phyloP scores from a whole-genome alignment of 2,797 vertebrate species.

The Chaunax sp. region DNA sequence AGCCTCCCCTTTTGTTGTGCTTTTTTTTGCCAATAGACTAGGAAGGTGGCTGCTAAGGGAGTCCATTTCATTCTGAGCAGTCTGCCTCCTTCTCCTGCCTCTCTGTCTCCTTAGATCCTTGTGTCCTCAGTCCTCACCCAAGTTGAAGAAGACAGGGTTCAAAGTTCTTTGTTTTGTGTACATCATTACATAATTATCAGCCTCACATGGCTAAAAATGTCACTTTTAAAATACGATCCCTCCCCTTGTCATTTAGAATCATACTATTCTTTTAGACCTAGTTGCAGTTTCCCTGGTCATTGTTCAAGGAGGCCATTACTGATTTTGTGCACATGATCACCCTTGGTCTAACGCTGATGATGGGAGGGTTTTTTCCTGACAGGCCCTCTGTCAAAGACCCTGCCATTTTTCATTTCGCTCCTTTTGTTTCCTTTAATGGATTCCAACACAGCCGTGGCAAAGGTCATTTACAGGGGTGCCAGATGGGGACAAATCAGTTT shows the following conservation, averaged over 20 bases:
- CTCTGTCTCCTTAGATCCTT: not conserved
- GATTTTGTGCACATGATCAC: constrained; percentile 29
- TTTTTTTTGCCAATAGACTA: constrained; percentile 57
- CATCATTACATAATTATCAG: constrained; percentile 63
- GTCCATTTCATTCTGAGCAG: constrained; percentile 26
- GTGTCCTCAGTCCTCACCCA: constrained; percentile 22
- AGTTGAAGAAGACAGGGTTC: constrained; percentile 70
- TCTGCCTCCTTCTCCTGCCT: constrained; percentile 23
- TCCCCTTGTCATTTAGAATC: constrained; percentile 9
- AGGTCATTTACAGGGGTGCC: constrained; percentile 54
- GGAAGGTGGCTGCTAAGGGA: constrained; percentile 50
- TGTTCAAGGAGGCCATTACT: constrained; percentile 21
- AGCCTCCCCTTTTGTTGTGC: constrained; percentile 72
- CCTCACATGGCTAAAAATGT: constrained; percentile 14
- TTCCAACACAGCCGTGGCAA: constrained; percentile 39
- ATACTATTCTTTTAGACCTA: not conserved
- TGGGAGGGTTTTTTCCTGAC: constrained; percentile 13
- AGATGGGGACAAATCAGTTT: constrained; percentile 56
- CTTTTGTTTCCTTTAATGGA: constrained; percentile 52
- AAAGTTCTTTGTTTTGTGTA: constrained; percentile 68
- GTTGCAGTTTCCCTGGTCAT: constrained; percentile 2
- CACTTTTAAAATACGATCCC: constrained; percentile 1
- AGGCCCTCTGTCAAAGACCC: constrained; percentile 26
- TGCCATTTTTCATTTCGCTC: constrained; percentile 31
- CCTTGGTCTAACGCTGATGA: constrained; percentile 6